phyloP scores from a whole-genome alignment of 1,140 invertebrate species.

The Drosophila nasuta region DNA sequence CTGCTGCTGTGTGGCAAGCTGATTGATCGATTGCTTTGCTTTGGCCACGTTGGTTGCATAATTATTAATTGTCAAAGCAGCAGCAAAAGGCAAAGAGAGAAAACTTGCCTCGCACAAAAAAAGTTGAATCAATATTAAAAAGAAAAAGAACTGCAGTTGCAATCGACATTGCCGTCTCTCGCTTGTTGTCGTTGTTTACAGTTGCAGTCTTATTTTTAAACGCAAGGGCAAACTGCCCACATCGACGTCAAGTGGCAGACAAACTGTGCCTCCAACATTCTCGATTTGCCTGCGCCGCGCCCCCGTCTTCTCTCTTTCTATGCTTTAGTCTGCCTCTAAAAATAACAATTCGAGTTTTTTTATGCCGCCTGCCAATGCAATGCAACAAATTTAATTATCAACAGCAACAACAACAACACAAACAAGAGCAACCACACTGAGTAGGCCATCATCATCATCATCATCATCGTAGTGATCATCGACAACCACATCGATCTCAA shows the following conservation, averaged over 20 bases:
- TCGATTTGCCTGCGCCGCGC: neutral
- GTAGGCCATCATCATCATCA: conserved; percentile 24
- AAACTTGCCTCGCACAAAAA: conserved; percentile 53
- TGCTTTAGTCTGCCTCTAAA: conserved; percentile 25
- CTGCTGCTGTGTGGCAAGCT: conserved; percentile 59
- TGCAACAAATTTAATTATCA: conserved; percentile 74
- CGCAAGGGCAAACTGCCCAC: conserved; percentile 74
- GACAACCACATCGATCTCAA: conserved; percentile 27
- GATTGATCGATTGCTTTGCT: conserved; percentile 73
- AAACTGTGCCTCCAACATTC: conserved; percentile 31
- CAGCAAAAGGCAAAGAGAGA: conserved; percentile 48
- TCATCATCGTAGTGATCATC: neutral
- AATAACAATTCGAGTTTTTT: conserved; percentile 46
- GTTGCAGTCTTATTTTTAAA: conserved; percentile 74
- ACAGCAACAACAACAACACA: conserved; percentile 21
- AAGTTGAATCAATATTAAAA: conserved; percentile 67
- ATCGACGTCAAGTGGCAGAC: conserved; percentile 39
- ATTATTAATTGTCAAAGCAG: conserved; percentile 74
- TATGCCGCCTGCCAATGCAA: conserved; percentile 51
- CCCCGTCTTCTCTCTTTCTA: neutral
- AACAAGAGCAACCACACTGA: conserved; percentile 38
- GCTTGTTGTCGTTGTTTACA: conserved; percentile 50
- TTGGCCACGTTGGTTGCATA: conserved; percentile 65
- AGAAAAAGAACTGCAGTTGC: conserved; percentile 47
- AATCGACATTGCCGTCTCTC: conserved; percentile 40